phyloP scores from a whole-genome alignment of 2,888 invertebrate species.

The Papilio elwesi region DNA sequence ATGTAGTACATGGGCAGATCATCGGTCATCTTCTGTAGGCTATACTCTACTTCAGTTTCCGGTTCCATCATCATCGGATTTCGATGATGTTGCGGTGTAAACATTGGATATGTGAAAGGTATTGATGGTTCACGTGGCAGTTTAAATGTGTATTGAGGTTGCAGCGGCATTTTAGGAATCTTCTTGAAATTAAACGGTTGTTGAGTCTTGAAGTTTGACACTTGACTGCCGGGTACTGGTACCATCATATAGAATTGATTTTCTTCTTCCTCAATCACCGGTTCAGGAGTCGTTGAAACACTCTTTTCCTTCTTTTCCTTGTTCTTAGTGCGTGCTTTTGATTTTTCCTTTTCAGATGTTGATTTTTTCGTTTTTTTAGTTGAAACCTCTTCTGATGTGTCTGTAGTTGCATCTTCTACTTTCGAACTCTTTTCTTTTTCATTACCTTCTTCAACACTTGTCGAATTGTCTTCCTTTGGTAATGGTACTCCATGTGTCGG shows the following conservation, averaged over 20 bases:
- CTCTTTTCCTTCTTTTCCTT: background rate
- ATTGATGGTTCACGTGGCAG: slow-evolving; percentile 1
- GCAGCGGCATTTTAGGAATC: background rate
- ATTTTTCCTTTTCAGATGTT: background rate
- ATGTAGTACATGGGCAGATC: background rate
- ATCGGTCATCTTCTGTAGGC: background rate
- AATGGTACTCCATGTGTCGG: slow-evolving; percentile 8
- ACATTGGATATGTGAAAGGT: slow-evolving; percentile 19
- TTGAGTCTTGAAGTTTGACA: background rate
- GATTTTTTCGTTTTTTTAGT: background rate
- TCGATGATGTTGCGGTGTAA: background rate
- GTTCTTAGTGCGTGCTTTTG: no score
- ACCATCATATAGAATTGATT: slow-evolving; percentile 3
- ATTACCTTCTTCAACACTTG: background rate
- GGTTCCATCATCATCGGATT: background rate
- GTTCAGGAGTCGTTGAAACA: slow-evolving; percentile 1
- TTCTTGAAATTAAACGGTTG: slow-evolving; percentile 1
- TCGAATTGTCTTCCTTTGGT: background rate
- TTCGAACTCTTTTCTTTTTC: background rate
- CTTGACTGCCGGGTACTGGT: background rate
- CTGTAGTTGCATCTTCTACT: background rate
- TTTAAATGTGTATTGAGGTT: slow-evolving; percentile 14
- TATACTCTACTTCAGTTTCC: background rate
- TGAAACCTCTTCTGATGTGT: background rate
- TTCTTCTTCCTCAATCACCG: background rate